phyloP scores from a whole-genome alignment of 2,888 invertebrate genomes.

The Phengaris arion region DNA sequence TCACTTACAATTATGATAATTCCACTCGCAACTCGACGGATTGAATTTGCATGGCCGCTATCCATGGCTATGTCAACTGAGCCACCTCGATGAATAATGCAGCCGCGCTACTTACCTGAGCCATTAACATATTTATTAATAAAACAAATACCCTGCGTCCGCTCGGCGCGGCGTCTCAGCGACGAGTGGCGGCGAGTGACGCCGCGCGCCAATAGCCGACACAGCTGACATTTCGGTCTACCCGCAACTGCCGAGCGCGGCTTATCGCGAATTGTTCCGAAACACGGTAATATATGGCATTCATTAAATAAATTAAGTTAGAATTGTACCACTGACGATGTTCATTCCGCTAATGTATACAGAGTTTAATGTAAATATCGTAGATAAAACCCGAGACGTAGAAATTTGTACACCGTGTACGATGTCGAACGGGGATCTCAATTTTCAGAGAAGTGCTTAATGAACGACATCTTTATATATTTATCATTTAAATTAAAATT shows the following conservation, averaged over 20 bases:
- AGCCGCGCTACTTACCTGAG: conserved; percentile 72
- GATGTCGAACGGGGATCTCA: neutral
- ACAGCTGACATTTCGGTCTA: conserved; percentile 60
- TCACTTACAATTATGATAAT: conserved; percentile 78
- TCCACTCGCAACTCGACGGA: conserved; percentile 72
- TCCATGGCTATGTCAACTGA: conserved; percentile 77
- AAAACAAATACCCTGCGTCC: conserved; percentile 76
- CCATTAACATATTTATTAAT: conserved; percentile 80
- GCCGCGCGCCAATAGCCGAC: conserved; percentile 38
- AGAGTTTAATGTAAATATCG: conserved; percentile 67
- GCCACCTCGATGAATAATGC: conserved; percentile 77
- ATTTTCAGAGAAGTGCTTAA: neutral
- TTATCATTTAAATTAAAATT: neutral
- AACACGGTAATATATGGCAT: conserved; percentile 73
- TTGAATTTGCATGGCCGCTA: conserved; percentile 77
- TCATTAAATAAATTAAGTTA: conserved; percentile 77
- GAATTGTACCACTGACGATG: conserved; percentile 58
- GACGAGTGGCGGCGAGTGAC: conserved; percentile 57
- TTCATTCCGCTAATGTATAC: conserved; percentile 73
- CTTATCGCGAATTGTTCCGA: conserved; percentile 66
- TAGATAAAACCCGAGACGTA: conserved; percentile 29
- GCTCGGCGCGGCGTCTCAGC: conserved; percentile 48
- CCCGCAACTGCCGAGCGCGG: conserved; percentile 55
- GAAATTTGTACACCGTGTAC: neutral
- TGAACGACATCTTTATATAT: neutral